Conservation (phyloP, 2,113 vertebrate genomes). For the Microtus pennsylvanicus region DNA sequence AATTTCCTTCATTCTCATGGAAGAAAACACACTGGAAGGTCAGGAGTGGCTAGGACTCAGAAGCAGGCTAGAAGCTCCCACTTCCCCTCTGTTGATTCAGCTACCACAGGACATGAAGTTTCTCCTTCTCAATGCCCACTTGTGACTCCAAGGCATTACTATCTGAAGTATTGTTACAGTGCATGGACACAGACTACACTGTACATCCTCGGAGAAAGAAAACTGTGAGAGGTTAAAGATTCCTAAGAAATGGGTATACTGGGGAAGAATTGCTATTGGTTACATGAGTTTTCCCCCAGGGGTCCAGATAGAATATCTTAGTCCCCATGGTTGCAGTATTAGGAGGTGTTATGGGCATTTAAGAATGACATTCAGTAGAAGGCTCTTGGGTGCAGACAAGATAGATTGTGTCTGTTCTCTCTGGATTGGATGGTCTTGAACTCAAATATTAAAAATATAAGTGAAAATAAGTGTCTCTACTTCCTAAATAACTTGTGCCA, state of each 20-base stretch:
- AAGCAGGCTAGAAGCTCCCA: background rate
- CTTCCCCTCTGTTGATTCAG: background rate
- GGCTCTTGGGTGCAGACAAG: background rate
- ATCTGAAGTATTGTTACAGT: background rate
- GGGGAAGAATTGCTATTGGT: background rate
- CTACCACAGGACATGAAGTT: background rate
- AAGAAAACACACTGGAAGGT: background rate
- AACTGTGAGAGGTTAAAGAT: background rate
- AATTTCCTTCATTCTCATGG: background rate
- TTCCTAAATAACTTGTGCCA: background rate
- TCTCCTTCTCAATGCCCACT: background rate
- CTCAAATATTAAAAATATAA: background rate
- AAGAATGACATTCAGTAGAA: background rate
- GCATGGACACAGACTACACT: too few relatives aligned
- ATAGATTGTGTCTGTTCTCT: too few relatives aligned
- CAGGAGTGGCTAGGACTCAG: background rate
- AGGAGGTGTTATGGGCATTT: background rate
- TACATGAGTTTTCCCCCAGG: background rate
- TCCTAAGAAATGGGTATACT: background rate
- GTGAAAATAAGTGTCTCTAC: background rate
- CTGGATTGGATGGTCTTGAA: background rate
- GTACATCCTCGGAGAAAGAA: background rate
- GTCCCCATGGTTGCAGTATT: background rate
- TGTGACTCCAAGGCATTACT: background rate
- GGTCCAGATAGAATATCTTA: too few relatives aligned